Evolutionary conservation across 2,113 vertebrate genomes (phyloP).

Genomic region (Cebus imitator): DNA sequence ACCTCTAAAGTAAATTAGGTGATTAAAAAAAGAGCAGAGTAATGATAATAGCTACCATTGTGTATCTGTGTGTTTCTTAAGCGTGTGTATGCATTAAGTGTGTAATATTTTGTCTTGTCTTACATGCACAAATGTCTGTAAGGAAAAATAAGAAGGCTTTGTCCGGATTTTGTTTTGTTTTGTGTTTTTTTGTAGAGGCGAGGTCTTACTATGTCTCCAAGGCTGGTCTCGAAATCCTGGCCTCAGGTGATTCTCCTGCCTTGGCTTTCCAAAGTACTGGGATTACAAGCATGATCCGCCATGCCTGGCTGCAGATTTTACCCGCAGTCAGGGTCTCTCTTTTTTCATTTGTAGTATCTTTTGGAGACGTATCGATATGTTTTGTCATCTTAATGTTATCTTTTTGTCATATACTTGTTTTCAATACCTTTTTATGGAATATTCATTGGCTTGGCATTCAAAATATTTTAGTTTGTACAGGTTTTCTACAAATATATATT

Average conservation of each 20-base stretch:
- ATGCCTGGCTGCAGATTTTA: not conserved
- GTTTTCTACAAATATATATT: not conserved
- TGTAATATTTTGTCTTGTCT: not conserved
- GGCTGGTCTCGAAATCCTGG: no score
- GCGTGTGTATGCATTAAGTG: not conserved
- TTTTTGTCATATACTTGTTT: no score
- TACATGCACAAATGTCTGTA: not conserved
- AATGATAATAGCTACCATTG: not conserved
- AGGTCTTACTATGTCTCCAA: no score
- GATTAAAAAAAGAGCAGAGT: not conserved
- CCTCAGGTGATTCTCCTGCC: no score
- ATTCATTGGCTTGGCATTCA: no score
- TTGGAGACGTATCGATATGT: no score
- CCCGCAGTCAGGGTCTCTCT: not conserved
- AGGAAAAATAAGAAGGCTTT: not conserved
- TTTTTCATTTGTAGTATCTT: not conserved
- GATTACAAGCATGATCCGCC: no score
- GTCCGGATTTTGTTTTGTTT: not conserved
- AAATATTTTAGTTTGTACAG: no score
- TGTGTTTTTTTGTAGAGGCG: no score
- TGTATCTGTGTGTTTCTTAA: not conserved
- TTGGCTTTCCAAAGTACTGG: no score
- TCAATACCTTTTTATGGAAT: no score
- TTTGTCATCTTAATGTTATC: no score
- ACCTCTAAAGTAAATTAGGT: not conserved